These are phyloP conservation scores for Emydocephalus ijimae DNA, from an alignment of 2,113 vertebrate species.

Conservation along the genomic window DNA sequence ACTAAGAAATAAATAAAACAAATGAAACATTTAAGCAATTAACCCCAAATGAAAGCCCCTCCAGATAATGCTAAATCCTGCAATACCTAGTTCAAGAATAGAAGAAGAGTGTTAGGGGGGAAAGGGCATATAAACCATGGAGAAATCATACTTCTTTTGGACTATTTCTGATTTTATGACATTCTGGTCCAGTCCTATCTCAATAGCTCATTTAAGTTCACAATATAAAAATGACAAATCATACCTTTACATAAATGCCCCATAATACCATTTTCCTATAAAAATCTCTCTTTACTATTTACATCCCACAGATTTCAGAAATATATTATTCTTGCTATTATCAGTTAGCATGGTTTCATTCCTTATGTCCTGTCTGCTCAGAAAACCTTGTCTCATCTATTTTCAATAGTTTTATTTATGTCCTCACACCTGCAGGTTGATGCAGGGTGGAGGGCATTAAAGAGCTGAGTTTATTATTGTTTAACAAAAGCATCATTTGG, in stretches of 20 bases:
- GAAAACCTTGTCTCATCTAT: neutral
- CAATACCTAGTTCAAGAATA: neutral
- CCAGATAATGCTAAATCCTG: neutral
- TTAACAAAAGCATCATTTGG: slow-evolving; percentile 16
- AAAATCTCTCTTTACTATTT: neutral
- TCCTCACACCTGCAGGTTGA: slow-evolving; percentile 6
- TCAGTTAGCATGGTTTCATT: neutral
- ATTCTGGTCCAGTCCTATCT: neutral
- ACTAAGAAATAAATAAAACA: neutral
- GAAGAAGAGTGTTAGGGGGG: neutral
- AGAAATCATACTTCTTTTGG: neutral
- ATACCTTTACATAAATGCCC: neutral
- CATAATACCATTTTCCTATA: neutral
- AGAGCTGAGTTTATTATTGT: neutral
- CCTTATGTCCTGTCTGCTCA: neutral
- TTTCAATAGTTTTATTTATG: neutral
- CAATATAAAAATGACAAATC: neutral
- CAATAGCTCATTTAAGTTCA: neutral
- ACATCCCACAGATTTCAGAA: neutral
- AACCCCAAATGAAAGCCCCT: neutral
- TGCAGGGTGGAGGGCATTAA: neutral
- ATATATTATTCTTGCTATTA: neutral
- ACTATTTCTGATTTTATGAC: neutral
- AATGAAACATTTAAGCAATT: neutral
- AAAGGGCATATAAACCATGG: neutral